Percentiles rank a stretch among this genome's conserved stretches.
Conservation (phyloP, 2,888 invertebrate genomes). For the Caenorhabditis virilis region DNA sequence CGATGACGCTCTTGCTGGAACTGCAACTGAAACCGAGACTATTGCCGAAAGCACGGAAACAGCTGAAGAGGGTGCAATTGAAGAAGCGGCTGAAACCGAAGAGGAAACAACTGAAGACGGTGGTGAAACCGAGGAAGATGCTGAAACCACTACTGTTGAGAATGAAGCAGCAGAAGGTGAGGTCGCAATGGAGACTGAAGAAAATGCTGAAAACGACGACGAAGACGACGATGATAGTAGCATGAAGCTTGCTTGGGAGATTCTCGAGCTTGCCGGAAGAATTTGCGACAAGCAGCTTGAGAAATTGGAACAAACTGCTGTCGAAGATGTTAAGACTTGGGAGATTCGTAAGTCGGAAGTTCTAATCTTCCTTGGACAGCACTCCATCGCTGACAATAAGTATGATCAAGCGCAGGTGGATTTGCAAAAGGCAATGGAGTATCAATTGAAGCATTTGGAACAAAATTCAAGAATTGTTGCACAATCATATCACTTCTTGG, state of each 20-base stretch:
- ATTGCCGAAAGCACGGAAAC: conserved; percentile 18
- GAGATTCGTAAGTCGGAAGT: conserved; percentile 79
- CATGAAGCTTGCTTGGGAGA: conserved; percentile 42
- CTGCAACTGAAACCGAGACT: too few relatives aligned
- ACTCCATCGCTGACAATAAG: conserved; percentile 88
- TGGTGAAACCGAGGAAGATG: too few relatives aligned
- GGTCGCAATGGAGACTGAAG: not conserved
- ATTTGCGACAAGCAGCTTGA: conserved; percentile 23
- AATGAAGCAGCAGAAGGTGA: not conserved
- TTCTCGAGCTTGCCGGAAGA: conserved; percentile 34
- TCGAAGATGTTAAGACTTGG: conserved; percentile 49
- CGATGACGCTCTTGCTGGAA: conserved; percentile 10
- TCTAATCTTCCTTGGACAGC: conserved; percentile 85
- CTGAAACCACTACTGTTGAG: not conserved
- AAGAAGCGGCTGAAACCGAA: not conserved
- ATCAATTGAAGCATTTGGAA: conserved; percentile 69
- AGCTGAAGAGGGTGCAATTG: conserved; percentile 9
- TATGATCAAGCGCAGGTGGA: conserved; percentile 81
- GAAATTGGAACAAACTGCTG: not conserved
- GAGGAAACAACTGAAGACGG: too few relatives aligned
- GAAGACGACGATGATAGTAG: conserved; percentile 51
- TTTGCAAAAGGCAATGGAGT: conserved; percentile 75
- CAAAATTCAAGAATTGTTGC: conserved; percentile 70
- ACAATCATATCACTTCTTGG: conserved; percentile 64
- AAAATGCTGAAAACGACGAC: too few relatives aligned